Evolutionary conservation across 1,140 invertebrate genomes (phyloP).

Genomic region (Drosophila melanica): DNA sequence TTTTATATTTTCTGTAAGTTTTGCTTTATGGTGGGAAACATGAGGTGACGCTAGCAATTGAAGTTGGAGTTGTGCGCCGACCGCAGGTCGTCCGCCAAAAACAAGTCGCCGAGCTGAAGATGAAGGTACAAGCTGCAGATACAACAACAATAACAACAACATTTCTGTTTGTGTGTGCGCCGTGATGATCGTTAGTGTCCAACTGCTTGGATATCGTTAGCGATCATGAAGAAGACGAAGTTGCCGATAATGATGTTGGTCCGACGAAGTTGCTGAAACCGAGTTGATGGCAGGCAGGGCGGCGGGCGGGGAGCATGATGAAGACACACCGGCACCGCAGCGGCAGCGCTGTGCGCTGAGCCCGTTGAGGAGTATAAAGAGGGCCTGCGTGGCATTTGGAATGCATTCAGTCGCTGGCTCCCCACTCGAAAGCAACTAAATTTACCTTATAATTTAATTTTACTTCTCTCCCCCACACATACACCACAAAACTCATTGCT

Average conservation of each 20-base stretch:
- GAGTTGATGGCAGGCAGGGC: neutral
- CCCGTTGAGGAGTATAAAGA: conserved; percentile 75
- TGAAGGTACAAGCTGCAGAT: conserved; percentile 46
- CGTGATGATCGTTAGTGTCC: conserved; percentile 42
- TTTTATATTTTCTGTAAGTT: conserved; percentile 40
- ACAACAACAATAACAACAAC: conserved; percentile 6
- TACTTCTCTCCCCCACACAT: conserved; percentile 73
- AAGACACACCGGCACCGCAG: neutral
- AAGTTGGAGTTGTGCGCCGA: conserved; percentile 24
- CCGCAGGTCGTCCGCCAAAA: conserved; percentile 50
- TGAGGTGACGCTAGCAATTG: conserved; percentile 14
- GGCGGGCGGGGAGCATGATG: neutral
- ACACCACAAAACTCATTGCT: conserved; percentile 78
- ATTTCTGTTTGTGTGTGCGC: conserved; percentile 27
- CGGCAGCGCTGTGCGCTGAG: neutral
- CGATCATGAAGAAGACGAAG: conserved; percentile 63
- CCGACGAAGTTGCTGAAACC: conserved; percentile 34
- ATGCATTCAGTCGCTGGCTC: conserved; percentile 84
- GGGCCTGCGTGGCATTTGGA: conserved; percentile 64
- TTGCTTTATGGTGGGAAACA: conserved; percentile 75
- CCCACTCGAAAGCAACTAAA: conserved; percentile 84
- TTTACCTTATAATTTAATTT: conserved; percentile 78
- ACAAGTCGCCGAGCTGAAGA: conserved; percentile 62
- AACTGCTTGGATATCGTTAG: conserved; percentile 37
- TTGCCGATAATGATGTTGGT: conserved; percentile 53